Base-by-base conservation (phyloP, 2,888 invertebrate species). In the Rapana venosa region DNA sequence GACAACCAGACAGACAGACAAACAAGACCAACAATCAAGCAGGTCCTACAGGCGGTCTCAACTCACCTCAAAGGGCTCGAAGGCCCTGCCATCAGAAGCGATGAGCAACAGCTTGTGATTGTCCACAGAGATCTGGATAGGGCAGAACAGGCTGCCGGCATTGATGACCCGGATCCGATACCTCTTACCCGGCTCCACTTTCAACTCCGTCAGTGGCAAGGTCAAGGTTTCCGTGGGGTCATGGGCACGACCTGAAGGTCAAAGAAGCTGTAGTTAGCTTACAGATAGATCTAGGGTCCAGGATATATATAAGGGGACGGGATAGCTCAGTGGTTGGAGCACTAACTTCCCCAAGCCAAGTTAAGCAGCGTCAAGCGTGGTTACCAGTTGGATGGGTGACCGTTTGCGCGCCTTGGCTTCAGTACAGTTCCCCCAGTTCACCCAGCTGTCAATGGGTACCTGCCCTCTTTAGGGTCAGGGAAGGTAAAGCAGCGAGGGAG, bases 101-200 rank as follows among this genome's bases (percentile, higher is more conserved):
- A 95, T 94, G 84, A 95, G 91, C 17, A 89, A 92, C 22, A 95
- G 87, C 0, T 91, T 91, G 88, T 95, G 95, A 87, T 93, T 92
- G 90, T 95, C 95, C 0, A 95, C 91, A 0, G 95, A 94, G 20
- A 95, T 74, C 91, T 93, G 90, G n/a, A 91, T 66, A 0, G 90
- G 90, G 90, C 94, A 94, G 8, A 97, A 97, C 5, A 98, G 70
- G 32, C 94, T 92, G 5, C 93, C 94, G 81, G 93, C 93, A 86
- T 93, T 94, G 87, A 95, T 94, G 22, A 94, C 92, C 58, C 95
- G 93, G 91, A 95, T 95, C 22, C 94, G 91, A 91, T 95, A 95
- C 26, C 92, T 92, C 30, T 91, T 90, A 13, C 94, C 94, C 35
- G 89, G 88, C 5, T 91, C 88, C 22, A 95, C 94, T 15, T 91